A percentile compares a stretch with the other conserved stretches of the same genome.
phyloP scores from a whole-genome alignment of 1,140 invertebrate species.

The Heliothis virescens region DNA sequence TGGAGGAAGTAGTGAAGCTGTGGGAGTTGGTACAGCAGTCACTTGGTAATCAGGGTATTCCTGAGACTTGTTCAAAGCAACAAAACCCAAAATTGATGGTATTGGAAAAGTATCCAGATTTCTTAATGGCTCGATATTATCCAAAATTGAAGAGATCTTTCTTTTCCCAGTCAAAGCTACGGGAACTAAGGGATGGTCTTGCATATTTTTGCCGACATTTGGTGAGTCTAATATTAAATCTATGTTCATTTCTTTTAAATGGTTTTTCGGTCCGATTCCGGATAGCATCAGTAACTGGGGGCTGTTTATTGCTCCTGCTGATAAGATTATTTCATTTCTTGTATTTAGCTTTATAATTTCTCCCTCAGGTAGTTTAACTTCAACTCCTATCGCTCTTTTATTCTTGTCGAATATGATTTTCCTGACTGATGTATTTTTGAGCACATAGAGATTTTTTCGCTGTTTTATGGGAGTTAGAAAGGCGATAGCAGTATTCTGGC shows the following conservation, averaged over 20 bases:
- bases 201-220: constrained; percentile 90
- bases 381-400: constrained; percentile 82
- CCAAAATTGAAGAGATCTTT: constrained; percentile 45
- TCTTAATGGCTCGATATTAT: constrained; percentile 46
- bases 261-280: constrained; percentile 72
- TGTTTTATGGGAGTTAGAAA: constrained; percentile 91
- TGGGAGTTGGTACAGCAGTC: constrained; percentile 44
- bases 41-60: constrained; percentile 57
- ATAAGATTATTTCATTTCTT: constrained; percentile 84
- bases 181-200: constrained; percentile 84
- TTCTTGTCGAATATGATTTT: constrained; percentile 89
- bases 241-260: constrained; percentile 76
- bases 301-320: constrained; percentile 84
- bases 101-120: constrained; percentile 51
- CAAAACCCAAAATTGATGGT: constrained; percentile 52
- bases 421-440: constrained; percentile 90
- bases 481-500: constrained; percentile 94
- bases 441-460: constrained; percentile 91
- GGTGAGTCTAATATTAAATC: constrained; percentile 85
- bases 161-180: constrained; percentile 51
- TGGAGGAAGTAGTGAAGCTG: constrained; percentile 86
- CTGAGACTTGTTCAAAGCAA: constrained; percentile 49
- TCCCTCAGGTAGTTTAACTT: constrained; percentile 77
- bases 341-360: constrained; percentile 56
- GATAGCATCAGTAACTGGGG: constrained; percentile 81